Evolutionary conservation across 1,140 invertebrate genomes (phyloP).

Genomic region (Octopus bimaculoides): DNA sequence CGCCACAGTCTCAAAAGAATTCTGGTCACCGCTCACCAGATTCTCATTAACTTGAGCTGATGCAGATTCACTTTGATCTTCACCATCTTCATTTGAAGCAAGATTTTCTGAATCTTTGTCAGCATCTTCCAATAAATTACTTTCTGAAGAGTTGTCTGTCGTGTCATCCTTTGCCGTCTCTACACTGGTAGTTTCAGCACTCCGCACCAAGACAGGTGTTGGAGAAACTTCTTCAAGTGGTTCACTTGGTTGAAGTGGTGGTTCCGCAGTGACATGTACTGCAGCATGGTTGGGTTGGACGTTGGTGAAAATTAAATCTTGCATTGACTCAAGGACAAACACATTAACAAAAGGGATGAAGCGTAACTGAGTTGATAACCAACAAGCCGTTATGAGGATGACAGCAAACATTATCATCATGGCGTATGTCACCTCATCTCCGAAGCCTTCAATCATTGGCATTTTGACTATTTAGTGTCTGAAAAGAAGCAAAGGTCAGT

Average conservation of each 20-base stretch:
- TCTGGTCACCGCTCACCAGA: too few relatives aligned
- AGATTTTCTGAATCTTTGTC: too few relatives aligned
- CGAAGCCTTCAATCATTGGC: constrained; percentile 12
- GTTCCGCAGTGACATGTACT: not conserved
- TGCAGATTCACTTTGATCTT: too few relatives aligned
- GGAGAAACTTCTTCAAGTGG: not conserved
- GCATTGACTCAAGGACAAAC: not conserved
- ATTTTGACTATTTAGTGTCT: not conserved
- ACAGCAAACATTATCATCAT: not conserved
- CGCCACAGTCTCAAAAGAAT: too few relatives aligned
- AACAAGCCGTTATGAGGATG: not conserved
- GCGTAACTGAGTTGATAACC: not conserved
- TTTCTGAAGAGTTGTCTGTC: too few relatives aligned
- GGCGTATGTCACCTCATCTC: not conserved
- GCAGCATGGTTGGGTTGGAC: not conserved
- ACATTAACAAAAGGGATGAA: constrained; percentile 10
- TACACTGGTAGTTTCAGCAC: too few relatives aligned
- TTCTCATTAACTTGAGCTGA: too few relatives aligned
- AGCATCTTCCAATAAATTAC: too few relatives aligned
- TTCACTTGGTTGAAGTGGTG: not conserved
- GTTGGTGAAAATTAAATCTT: not conserved
- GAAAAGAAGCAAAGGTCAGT: too few relatives aligned
- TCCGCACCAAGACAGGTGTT: not conserved
- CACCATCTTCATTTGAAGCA: too few relatives aligned
- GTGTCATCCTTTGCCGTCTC: too few relatives aligned